phyloP scores from a whole-genome alignment of 2,797 vertebrate species.

The Micromesistius poutassou region DNA sequence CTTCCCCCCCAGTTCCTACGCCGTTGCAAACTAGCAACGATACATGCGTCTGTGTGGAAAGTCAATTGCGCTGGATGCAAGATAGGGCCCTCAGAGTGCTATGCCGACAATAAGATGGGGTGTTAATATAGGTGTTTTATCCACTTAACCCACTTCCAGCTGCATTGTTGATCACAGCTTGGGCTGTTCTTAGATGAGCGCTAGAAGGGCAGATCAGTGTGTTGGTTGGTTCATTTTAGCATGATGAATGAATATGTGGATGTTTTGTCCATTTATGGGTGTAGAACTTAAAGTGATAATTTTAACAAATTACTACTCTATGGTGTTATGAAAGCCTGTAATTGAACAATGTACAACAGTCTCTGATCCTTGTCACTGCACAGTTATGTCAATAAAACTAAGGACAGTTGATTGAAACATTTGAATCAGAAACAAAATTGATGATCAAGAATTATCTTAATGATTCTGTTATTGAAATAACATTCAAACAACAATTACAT shows the following conservation, averaged over 20 bases:
- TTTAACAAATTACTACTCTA: background rate
- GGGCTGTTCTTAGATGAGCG: background rate
- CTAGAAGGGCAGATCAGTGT: background rate
- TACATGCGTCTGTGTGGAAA: no score
- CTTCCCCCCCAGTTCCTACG: no score
- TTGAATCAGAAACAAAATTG: background rate
- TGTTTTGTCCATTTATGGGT: background rate
- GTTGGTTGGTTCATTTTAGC: background rate
- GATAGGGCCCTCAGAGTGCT: background rate
- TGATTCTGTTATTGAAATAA: no score
- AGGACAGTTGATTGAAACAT: background rate
- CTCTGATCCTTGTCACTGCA: background rate
- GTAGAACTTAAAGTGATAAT: background rate
- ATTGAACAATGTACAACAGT: background rate
- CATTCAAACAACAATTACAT: no score
- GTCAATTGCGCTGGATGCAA: no score
- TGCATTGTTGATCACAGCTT: background rate
- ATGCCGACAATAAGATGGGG: background rate
- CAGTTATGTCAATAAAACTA: background rate
- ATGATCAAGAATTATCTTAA: background rate
- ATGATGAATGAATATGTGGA: background rate
- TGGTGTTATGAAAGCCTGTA: no score
- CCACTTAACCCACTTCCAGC: background rate
- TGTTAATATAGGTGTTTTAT: background rate
- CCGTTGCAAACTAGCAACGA: no score